Conservation (phyloP, 2,888 invertebrate species). For the Nephrotoma guestfalica region DNA sequence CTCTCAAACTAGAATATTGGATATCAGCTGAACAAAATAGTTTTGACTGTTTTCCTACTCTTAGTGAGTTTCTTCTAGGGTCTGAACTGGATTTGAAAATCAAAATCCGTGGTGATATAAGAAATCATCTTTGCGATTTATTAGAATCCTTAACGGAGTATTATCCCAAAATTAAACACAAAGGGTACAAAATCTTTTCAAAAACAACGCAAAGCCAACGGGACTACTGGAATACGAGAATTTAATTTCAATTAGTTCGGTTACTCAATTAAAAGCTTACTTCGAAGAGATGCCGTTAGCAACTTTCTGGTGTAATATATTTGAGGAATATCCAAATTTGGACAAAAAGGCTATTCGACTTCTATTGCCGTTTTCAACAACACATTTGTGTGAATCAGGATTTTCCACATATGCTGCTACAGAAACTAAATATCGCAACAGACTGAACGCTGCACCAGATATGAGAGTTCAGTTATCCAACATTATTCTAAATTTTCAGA, state of each 20-base stretch:
- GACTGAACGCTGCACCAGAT: neutral
- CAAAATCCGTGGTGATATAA: neutral
- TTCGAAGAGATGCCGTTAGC: neutral
- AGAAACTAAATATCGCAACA: neutral
- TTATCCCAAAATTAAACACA: neutral
- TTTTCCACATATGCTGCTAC: slow-evolving; percentile 1
- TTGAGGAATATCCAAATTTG: neutral
- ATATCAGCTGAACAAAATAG: neutral
- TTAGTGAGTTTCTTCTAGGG: no score
- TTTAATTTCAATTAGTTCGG: neutral
- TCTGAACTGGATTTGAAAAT: no score
- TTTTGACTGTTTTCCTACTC: neutral
- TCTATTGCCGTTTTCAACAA: neutral
- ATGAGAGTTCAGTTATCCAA: neutral
- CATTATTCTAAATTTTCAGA: neutral
- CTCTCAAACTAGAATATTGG: neutral
- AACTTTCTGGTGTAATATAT: neutral
- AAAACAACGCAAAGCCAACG: neutral
- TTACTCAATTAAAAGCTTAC: neutral
- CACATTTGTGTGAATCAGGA: slow-evolving; percentile 4
- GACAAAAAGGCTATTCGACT: neutral
- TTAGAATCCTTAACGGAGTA: neutral
- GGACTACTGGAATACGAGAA: neutral
- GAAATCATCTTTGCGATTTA: neutral
- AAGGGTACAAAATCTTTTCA: neutral